Conservation (phyloP, 2,797 vertebrate species). For the Microctenopoma stevenorrisi region DNA sequence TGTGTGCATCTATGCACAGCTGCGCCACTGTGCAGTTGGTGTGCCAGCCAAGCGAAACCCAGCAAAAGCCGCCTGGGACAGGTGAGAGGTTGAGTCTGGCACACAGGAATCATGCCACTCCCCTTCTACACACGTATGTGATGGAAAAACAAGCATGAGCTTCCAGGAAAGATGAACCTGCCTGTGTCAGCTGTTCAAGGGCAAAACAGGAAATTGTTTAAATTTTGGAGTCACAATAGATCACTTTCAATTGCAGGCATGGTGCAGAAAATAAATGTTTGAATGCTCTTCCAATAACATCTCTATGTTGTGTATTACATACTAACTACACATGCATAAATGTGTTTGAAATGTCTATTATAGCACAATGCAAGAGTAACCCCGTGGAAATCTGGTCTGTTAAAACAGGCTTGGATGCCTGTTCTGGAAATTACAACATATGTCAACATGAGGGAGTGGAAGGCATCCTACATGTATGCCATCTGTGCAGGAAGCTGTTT, state of each 20-base stretch:
- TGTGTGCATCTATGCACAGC: slow-evolving; percentile 54
- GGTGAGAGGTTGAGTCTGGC: slow-evolving; percentile 67
- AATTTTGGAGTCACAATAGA: slow-evolving; percentile 18
- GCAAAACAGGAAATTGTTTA: slow-evolving; percentile 34
- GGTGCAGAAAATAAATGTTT: not conserved
- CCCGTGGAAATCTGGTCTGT: slow-evolving; percentile 36
- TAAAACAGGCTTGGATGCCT: slow-evolving; percentile 58
- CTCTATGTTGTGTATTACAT: not conserved
- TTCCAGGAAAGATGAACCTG: slow-evolving; percentile 32
- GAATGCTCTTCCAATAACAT: not conserved
- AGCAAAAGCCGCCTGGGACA: slow-evolving; percentile 57
- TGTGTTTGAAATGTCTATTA: slow-evolving; percentile 5
- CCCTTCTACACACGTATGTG: slow-evolving; percentile 29
- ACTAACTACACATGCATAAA: slow-evolving; percentile 1
- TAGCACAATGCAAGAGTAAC: slow-evolving; percentile 9
- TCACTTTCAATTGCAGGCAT: slow-evolving; percentile 11
- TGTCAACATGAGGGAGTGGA: slow-evolving; percentile 72
- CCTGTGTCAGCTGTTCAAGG: slow-evolving; percentile 46
- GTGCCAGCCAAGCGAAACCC: slow-evolving; percentile 57
- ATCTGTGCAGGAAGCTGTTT: slow-evolving; percentile 70
- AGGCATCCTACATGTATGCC: slow-evolving; percentile 74
- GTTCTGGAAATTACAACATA: slow-evolving; percentile 74
- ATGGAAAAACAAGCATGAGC: slow-evolving; percentile 59
- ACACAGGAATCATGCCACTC: slow-evolving; percentile 41
- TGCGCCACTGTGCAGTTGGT: slow-evolving; percentile 64